Conservation (phyloP, 2,797 vertebrate genomes). For the Myotis pilosus region DNA sequence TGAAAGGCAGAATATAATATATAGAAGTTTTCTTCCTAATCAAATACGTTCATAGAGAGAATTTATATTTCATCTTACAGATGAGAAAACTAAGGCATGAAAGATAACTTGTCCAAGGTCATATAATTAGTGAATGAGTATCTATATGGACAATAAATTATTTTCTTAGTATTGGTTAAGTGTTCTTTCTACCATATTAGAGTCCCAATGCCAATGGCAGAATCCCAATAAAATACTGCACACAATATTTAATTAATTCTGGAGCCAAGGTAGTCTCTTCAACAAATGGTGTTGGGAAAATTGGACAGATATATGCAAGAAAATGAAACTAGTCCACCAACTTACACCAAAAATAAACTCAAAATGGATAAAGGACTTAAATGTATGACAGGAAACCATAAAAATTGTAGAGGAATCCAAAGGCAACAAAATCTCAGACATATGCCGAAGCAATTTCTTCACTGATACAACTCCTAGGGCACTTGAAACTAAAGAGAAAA, state of each 20-base stretch:
- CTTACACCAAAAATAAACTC: no score
- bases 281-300: no score
- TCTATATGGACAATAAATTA: neutral
- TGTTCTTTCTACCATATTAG: neutral
- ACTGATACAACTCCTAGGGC: no score
- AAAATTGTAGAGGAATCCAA: no score
- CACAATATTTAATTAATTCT: neutral
- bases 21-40: neutral
- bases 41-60: neutral
- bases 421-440: no score
- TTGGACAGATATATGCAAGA: no score
- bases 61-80: neutral
- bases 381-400: no score
- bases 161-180: neutral
- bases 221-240: neutral
- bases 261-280: no score
- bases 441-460: no score
- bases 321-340: no score
- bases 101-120: neutral
- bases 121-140: neutral
- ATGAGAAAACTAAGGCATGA: slow-evolving; percentile 14
- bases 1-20: neutral
- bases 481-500: no score
- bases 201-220: neutral
- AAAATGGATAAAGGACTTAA: no score